Base-by-base conservation (phyloP, 1,140 invertebrate species). In the Lasaia peninsularis region DNA sequence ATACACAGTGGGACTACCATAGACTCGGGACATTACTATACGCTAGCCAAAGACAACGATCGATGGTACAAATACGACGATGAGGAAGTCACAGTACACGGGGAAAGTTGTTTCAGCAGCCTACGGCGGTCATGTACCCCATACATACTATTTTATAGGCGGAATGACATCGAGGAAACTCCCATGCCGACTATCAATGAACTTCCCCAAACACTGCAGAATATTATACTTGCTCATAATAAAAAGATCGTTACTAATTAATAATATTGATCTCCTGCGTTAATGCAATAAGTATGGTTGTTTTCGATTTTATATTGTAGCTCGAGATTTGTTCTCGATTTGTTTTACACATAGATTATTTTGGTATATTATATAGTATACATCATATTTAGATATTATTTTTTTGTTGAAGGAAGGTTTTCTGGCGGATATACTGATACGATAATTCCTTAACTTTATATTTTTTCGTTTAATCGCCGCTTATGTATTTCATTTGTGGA, bases 21-120 rank as follows among this genome's bases (percentile, higher is more conserved):
- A 63, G 95, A 97, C 72, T 94, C 94, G 4, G 96, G 96, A 0
- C 96, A 97, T 78, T 97, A 97, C 76, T 96, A 96, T 71, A 96
- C 95, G 0, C 93, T 95, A 66, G 95, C 94, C 0, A 91, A 93
- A 24, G 93, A 95, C 72, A 81, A 85, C 2, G 88, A 91, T 16
- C 87, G 92, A 1, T 97, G 96, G 96, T 95, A 93, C 73, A 92
- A 94, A 63, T 96, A 95, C 70, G 96, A 97, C 71, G 96, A 97
- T 64, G 93, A 92, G 53, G 83, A 90, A 2, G 95, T 97, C 0
- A 91, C 92, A 0, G 80, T 81, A 16, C 91, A 92, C 0, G 91
- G 91, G 1, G 91, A 93, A 14, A 80, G 90, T 0, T 91, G 93
- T 9, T 91, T 96, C 52, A 91, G 92, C 59, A 90, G 83, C 56